Evolutionary conservation across 2,888 invertebrate species (phyloP), one percentile per base, ranked within the genome.

Genomic region (Copidosoma aretas): DNA sequence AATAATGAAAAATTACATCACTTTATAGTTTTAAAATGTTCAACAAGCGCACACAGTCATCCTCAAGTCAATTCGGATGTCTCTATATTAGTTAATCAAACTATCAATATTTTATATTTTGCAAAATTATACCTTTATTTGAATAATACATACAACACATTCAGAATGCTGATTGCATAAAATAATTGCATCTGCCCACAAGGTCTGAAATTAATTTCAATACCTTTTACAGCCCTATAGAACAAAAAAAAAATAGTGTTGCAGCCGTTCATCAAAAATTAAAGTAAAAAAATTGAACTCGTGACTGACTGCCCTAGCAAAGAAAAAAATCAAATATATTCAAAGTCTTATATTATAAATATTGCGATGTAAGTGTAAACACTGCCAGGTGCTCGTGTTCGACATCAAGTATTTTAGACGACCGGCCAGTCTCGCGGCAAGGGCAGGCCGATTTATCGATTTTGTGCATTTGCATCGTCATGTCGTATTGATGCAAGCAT

Each of bases 311-410:
- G 69, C 71, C 62, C 63, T 69, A 67, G 51, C n/a, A 61, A 68
- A 59, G 39, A 46, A 22, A 59, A 46, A 10, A 59, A 46, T 46
- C 32, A 56, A 43, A 46, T 19, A 52, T 32, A 41, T 52, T 57
- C 22, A 60, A 51, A 64, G 56, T 52, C 39, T 62, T 19, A 21
- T 22, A n/a, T 5, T 49, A 24, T 60, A 49, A 21, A 71, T 32
- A 32, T 71, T 63, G 57, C 66, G 66, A 71, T 58, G 60, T 68
- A 52, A 71, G 67, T 71, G 71, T 69, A 32, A 71, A 71, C 71
- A 71, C 71, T 71, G 71, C 71, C 71, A 71, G 43, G 67, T 57
- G 62, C 57, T 57, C 67, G 61, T 59, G 69, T 60, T 43, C 32
- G 58, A 24, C 17, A 24, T 52, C 21, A 43, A 25, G 53, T 17